phyloP scores from a whole-genome alignment of 2,113 vertebrate genomes.

The Erpornis zantholeuca region DNA sequence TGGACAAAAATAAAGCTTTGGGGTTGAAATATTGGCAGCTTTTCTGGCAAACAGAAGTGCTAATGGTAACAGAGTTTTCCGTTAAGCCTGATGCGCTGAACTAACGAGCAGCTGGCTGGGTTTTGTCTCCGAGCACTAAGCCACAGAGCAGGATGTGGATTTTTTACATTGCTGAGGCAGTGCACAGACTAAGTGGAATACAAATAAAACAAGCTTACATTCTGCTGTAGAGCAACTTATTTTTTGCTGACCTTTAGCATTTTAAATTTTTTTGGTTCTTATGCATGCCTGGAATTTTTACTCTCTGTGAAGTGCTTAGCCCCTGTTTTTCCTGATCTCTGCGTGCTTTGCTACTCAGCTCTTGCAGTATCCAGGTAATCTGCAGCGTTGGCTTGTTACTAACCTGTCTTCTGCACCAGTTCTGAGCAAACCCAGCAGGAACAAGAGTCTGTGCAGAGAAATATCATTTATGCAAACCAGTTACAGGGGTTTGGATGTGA shows the following conservation, averaged over 20 bases:
- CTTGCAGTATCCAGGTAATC: not conserved
- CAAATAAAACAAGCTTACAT: constrained; percentile 5
- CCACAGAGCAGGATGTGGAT: constrained; percentile 45
- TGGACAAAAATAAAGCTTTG: not conserved
- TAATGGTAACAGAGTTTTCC: constrained; percentile 19
- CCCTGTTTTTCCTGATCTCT: not conserved
- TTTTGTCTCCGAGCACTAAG: constrained; percentile 16
- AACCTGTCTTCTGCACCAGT: not conserved
- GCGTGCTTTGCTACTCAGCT: not conserved
- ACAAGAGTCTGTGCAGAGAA: not conserved
- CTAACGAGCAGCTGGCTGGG: constrained; percentile 45
- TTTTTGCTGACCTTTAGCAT: constrained; percentile 10
- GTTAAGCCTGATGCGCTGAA: not conserved
- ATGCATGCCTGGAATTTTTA: constrained; percentile 1
- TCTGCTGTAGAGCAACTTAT: not conserved
- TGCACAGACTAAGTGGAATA: not conserved
- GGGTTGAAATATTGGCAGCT: not conserved
- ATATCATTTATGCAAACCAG: not conserved
- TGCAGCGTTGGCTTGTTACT: not conserved
- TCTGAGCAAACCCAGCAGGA: not conserved
- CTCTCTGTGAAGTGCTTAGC: not conserved
- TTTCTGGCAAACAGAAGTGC: constrained; percentile 28
- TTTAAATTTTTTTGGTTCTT: not conserved
- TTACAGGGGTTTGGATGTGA: not conserved
- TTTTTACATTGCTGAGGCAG: constrained; percentile 24